A percentile compares a stretch with the other conserved stretches of the same genome.
phyloP scores from a whole-genome alignment of 2,888 invertebrate genomes.

The Scrobipalpa costella region DNA sequence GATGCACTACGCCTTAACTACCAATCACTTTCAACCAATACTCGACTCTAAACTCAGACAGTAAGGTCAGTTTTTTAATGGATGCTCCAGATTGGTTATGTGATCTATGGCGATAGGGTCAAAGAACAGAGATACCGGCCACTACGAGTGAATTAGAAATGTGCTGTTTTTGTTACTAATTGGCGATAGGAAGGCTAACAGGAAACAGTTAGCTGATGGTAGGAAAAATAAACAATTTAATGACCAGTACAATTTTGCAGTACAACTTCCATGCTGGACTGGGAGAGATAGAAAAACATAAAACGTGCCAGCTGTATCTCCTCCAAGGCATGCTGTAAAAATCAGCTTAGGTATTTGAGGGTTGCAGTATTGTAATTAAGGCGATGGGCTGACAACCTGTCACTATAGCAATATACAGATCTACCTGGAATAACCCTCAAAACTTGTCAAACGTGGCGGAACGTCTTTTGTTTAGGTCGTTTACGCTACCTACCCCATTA shows the following conservation, averaged over 20 bases:
- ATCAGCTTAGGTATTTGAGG: no score
- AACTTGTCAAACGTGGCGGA: no score
- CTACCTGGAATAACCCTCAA: no score
- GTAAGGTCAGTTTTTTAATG: constrained; percentile 3
- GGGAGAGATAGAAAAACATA: no score
- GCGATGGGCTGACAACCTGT: no score
- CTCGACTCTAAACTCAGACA: constrained; percentile 34
- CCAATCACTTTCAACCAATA: constrained; percentile 36
- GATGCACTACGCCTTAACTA: constrained; percentile 44
- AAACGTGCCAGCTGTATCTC: no score
- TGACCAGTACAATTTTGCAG: background rate
- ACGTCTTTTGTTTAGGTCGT: no score
- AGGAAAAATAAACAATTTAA: background rate
- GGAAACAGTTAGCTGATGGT: background rate
- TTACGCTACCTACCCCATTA: no score
- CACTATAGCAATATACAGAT: no score
- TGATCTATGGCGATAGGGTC: constrained; percentile 51
- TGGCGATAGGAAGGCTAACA: background rate
- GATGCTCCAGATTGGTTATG: background rate
- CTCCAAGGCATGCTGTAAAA: no score
- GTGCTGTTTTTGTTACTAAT: constrained; percentile 40
- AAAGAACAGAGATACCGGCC: constrained; percentile 61
- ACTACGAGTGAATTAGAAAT: constrained; percentile 56
- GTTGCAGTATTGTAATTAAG: no score
- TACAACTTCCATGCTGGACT: no score